Percentiles rank a stretch among this genome's conserved stretches.
These are phyloP conservation scores for Silurus lanzhouensis DNA, from an alignment of 2,797 vertebrate species.

Conservation along the genomic window DNA sequence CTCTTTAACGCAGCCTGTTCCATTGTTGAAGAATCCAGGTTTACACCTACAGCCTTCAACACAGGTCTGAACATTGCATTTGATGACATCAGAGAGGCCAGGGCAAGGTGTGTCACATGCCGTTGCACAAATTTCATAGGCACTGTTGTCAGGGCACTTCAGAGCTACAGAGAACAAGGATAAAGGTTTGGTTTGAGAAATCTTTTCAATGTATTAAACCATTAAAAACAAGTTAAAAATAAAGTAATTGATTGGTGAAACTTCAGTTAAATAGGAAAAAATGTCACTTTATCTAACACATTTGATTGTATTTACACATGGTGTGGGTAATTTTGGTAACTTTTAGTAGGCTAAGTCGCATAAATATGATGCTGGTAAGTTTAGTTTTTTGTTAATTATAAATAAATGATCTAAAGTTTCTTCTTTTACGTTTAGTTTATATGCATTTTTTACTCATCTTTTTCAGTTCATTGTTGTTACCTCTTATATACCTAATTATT, in stretches of 20 bases:
- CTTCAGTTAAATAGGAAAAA: background rate
- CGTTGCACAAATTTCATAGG: slow-evolving; percentile 71
- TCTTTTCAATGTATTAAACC: background rate
- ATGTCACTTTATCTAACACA: background rate
- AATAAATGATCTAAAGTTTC: no score
- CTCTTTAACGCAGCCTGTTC: slow-evolving; percentile 66
- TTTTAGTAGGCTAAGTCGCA: background rate
- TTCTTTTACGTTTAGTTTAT: no score
- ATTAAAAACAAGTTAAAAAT: background rate
- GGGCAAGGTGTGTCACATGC: slow-evolving; percentile 69
- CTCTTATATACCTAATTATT: background rate
- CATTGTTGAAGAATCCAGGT: slow-evolving; percentile 68
- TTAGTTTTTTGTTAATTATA: no score
- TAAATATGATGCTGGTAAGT: background rate
- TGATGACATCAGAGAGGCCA: slow-evolving; percentile 54
- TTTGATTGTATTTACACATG: background rate
- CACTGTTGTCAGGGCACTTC: slow-evolving; percentile 71
- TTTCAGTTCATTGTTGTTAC: background rate
- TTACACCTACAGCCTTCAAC: slow-evolving; percentile 75
- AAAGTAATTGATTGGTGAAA: background rate
- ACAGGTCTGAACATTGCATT: slow-evolving; percentile 61
- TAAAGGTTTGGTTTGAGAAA: background rate
- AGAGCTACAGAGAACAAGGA: slow-evolving; percentile 58
- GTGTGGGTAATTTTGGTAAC: background rate
- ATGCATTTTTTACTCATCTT: background rate